Evolutionary conservation across 2,113 vertebrate genomes (phyloP).

Genomic region (Etheostoma spectabile): DNA sequence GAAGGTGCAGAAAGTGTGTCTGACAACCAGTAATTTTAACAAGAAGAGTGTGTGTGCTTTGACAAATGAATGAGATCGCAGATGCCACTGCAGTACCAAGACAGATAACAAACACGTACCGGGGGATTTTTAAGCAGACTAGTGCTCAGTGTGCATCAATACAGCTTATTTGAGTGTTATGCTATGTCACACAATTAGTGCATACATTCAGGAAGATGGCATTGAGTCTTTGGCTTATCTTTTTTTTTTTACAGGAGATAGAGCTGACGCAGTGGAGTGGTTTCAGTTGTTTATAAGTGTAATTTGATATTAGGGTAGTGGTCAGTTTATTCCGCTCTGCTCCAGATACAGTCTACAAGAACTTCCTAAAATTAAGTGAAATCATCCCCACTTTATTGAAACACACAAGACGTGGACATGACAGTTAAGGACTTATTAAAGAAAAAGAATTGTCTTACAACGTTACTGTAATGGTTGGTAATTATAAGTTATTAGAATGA

Average conservation of each 20-base stretch:
- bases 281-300: not conserved
- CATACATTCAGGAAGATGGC: no score
- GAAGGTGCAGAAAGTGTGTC: conserved; percentile 35
- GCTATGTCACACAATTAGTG: not conserved
- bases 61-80: conserved; percentile 18
- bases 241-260: not conserved
- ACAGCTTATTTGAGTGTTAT: not conserved
- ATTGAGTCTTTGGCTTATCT: not conserved
- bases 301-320: not conserved
- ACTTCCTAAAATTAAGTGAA: not conserved
- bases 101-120: conserved; percentile 21
- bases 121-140: not conserved
- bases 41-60: conserved; percentile 30
- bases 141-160: not conserved
- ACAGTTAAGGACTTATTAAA: no score
- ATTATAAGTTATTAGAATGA: no score
- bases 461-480: not conserved
- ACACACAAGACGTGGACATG: no score
- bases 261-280: not conserved
- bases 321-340: not conserved
- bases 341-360: not conserved
- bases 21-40: conserved; percentile 50
- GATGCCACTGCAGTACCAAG: conserved; percentile 1
- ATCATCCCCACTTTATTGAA: not conserved
- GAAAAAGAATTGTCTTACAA: not conserved